Percentiles rank a stretch among this genome's conserved stretches.
phyloP scores from a whole-genome alignment of 2,113 vertebrate species.

The Miniopterus natalensis region DNA sequence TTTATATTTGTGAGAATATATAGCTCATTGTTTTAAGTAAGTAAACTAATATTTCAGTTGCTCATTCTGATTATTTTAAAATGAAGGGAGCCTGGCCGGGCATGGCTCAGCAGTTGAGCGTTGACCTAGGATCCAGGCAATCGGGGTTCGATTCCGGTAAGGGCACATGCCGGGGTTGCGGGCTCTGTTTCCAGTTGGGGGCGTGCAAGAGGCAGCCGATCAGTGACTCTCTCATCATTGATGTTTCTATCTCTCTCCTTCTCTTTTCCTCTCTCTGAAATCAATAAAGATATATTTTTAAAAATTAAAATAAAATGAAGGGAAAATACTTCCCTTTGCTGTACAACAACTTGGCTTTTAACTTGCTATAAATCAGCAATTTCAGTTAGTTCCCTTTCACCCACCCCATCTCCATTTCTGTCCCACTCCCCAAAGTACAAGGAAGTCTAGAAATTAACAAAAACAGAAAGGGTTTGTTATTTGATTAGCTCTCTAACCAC shows the following conservation, averaged over 20 bases:
- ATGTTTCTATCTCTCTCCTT: no score
- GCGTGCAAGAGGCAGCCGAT: no score
- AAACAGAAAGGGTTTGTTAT: neutral
- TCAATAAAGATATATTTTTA: no score
- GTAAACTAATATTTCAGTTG: neutral
- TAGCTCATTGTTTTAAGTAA: neutral
- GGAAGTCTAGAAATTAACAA: neutral
- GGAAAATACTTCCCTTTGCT: neutral
- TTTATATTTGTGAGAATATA: constrained; percentile 12
- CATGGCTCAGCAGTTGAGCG: no score
- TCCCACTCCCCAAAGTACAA: neutral
- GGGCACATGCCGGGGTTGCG: no score
- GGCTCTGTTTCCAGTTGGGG: no score
- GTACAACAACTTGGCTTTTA: neutral
- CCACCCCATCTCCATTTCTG: neutral
- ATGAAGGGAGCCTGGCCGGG: no score
- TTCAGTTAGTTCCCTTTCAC: neutral
- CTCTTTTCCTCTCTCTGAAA: no score
- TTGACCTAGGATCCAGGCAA: no score
- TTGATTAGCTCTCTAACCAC: neutral
- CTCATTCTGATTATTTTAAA: constrained; percentile 15
- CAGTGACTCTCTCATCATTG: no score
- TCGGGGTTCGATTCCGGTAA: no score
- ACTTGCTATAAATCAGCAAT: neutral
- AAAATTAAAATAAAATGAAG: neutral